Evolutionary conservation across 2,113 vertebrate species (phyloP), one percentile per base, ranked within the genome.

Genomic region (Pungitius pungitius): DNA sequence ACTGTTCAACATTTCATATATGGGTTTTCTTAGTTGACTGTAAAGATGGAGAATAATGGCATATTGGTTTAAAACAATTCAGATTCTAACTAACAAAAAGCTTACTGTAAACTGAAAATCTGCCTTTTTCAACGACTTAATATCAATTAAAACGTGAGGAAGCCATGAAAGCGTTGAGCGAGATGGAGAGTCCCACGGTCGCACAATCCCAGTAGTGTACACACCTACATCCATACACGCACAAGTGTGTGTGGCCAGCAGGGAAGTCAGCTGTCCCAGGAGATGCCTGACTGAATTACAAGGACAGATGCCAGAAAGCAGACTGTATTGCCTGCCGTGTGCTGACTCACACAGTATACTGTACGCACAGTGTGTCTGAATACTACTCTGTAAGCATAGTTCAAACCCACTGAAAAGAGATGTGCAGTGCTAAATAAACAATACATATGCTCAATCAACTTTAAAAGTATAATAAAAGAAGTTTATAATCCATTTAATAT

Each of bases 251-350:
- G 54, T 81, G 59, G 61, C 70, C 20, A 26, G 60, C 61, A 72
- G 71, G 51, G 75, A 73, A 79, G 82, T 81, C 68, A 82, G 69
- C 66, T 59, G 80, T 84, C 85, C 72, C 80, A 45, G 63, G 83
- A 87, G 86, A 88, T 86, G 68, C 66, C 72, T 83, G 83, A 87
- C 78, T 87, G 73, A 90, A 88, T 88, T 78, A 86, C 85, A 57
- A 47, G 72, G 60, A 78, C 66, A 81, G 76, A 78, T 82, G 82
- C 63, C 77, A 89, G 84, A 83, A 79, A 85, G 30, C 67, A 78
- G 81, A 80, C 59, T 72, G 43, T 59, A 15, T 13, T 82, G 73
- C 69, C 74, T 83, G 58, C 27, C 71, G 72, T 78, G 22, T 74
- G 74, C 71, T 87, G 82, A 87, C 74, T 85, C 81, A 84, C 47